Evolutionary conservation across 2,888 invertebrate genomes (phyloP).

Genomic region (Protula sp.): DNA sequence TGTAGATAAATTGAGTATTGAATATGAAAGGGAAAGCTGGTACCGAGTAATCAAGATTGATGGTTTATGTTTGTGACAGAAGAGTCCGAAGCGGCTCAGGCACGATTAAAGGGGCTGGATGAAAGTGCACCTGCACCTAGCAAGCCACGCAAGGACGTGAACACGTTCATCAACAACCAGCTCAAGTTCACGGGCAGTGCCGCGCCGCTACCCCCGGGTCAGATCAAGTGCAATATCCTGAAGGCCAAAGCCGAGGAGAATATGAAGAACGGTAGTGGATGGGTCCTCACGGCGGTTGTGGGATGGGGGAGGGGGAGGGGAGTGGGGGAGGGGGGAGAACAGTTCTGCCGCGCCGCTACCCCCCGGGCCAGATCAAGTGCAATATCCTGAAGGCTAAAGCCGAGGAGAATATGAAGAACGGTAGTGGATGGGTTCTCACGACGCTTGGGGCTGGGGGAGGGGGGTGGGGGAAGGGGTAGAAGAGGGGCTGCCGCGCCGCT

Average conservation of each 20-base stretch:
- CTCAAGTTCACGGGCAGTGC: constrained; percentile 56
- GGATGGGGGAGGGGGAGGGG: too few species aligned
- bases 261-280: constrained; percentile 54
- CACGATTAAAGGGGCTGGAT: constrained; percentile 52
- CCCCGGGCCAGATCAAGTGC: constrained; percentile 86
- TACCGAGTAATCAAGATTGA: too few species aligned
- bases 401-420: constrained; percentile 62
- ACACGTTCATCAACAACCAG: constrained; percentile 55
- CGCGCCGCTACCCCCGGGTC: constrained; percentile 74
- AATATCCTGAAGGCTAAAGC: constrained; percentile 82
- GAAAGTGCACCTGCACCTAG: constrained; percentile 27
- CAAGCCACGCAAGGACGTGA: constrained; percentile 47
- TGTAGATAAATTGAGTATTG: too few species aligned
- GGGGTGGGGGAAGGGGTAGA: too few species aligned
- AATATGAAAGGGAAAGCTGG: too few species aligned
- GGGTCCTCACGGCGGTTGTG: background rate
- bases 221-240: constrained; percentile 88
- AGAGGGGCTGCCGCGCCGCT: constrained; percentile 60
- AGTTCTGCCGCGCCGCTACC: constrained; percentile 66
- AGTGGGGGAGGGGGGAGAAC: too few species aligned
- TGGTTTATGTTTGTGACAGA: constrained; percentile 34
- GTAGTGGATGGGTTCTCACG: too few species aligned
- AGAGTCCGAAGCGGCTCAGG: constrained; percentile 47
- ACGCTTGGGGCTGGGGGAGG: background rate
- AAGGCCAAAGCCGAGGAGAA: constrained; percentile 74